These are phyloP conservation scores for Dinothrombium tinctorium DNA, from an alignment of 1,140 invertebrate species.

Conservation along the genomic window DNA sequence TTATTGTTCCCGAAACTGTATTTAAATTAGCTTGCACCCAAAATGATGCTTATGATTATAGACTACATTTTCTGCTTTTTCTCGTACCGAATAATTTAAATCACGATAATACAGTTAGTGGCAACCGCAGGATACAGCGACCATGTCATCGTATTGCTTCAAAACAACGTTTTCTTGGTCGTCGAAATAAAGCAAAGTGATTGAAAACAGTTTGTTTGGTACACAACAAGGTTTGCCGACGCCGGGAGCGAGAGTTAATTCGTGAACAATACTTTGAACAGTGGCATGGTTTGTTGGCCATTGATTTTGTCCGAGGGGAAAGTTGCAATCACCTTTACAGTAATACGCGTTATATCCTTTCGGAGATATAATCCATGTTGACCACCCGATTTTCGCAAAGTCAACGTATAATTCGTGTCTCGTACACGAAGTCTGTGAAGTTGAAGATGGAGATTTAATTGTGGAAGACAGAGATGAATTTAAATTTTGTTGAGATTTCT, in stretches of 20 bases:
- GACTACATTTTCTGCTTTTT: no score
- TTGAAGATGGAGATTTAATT: not conserved
- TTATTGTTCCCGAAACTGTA: no score
- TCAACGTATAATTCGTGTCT: not conserved
- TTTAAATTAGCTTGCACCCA: no score
- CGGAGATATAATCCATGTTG: conserved; percentile 78
- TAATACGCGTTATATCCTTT: conserved; percentile 76
- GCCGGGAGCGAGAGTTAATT: not conserved
- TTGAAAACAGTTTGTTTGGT: not conserved
- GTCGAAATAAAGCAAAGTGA: not conserved
- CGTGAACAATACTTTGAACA: conserved; percentile 56
- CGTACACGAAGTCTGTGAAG: not conserved
- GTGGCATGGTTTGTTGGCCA: conserved; percentile 91
- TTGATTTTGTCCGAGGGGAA: conserved; percentile 53
- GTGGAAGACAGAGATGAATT: not conserved
- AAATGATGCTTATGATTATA: no score
- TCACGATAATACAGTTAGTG: no score
- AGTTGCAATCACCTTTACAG: conserved; percentile 77
- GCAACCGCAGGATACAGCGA: not conserved
- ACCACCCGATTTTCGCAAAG: not conserved
- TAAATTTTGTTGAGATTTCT: not conserved
- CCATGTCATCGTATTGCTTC: not conserved
- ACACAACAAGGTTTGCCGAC: not conserved
- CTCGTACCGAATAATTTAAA: no score
- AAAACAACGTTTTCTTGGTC: not conserved